Evolutionary conservation across 2,113 vertebrate genomes (phyloP).

Genomic region (Acrocephalus kingi): DNA sequence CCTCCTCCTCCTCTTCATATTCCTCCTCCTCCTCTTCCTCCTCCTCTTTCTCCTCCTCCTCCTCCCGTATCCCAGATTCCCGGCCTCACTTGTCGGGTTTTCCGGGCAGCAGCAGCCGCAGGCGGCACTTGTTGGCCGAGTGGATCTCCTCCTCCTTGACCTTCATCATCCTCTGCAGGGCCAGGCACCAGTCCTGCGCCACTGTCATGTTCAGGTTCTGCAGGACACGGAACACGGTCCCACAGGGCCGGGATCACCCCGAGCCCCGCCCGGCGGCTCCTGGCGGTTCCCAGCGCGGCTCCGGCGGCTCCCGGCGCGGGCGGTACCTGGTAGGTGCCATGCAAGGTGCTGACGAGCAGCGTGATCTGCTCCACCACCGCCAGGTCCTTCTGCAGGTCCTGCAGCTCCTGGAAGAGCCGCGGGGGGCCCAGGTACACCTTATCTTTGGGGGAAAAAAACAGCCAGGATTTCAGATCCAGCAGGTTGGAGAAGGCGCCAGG

Average conservation of each 20-base stretch:
- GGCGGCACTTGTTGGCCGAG: slow-evolving; percentile 92
- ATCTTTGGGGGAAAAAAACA: slow-evolving; percentile 11
- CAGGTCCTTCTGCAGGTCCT: slow-evolving; percentile 92
- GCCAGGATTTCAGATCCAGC: background rate
- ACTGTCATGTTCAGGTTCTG: slow-evolving; percentile 93
- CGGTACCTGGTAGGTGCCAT: slow-evolving; percentile 89
- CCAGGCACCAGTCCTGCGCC: slow-evolving; percentile 95
- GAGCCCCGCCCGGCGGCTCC: no score
- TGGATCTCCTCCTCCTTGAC: slow-evolving; percentile 98
- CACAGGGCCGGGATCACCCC: background rate
- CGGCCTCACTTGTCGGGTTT: slow-evolving; percentile 91
- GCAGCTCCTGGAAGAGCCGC: slow-evolving; percentile 93
- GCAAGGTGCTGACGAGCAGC: slow-evolving; percentile 87
- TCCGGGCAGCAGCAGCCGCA: slow-evolving; percentile 90
- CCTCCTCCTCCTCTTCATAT: no score
- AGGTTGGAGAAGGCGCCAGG: fast-evolving
- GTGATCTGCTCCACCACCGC: slow-evolving; percentile 93
- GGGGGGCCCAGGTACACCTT: slow-evolving; percentile 90
- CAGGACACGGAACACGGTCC: fast-evolving
- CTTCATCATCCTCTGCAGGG: slow-evolving; percentile 91
- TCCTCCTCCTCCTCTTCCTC: no score
- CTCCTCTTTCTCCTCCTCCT: no score
- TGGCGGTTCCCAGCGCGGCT: no score
- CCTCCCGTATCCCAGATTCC: no score
- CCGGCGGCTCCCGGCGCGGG: background rate